phyloP scores from a whole-genome alignment of 2,797 vertebrate species.

The Eulemur albifrons region DNA sequence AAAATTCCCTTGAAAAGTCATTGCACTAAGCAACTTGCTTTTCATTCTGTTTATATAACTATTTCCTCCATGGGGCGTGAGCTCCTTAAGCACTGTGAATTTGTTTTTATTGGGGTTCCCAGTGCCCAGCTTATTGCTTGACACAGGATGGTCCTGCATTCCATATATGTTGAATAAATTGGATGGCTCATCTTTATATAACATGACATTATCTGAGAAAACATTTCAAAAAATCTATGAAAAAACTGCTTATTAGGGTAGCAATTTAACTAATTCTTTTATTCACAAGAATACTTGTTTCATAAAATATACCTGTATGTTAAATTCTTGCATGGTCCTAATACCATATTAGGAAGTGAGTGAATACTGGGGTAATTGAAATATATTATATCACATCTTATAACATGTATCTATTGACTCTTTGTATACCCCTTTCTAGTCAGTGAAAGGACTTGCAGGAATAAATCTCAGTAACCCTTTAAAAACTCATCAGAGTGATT shows the following conservation, averaged over 20 bases:
- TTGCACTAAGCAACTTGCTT: neutral
- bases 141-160: neutral
- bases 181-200: neutral
- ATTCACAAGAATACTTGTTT: neutral
- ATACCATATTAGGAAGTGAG: neutral
- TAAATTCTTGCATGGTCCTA: neutral
- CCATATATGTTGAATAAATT: neutral
- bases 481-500: neutral
- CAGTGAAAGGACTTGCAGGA: neutral
- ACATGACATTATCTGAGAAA: slow-evolving; percentile 5
- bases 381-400: neutral
- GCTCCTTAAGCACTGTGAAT: neutral
- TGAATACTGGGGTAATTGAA: neutral
- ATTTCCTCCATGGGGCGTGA: neutral
- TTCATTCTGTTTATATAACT: neutral
- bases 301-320: neutral
- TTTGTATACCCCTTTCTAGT: neutral
- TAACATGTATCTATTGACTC: neutral
- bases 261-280: slow-evolving; percentile 8
- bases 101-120: neutral
- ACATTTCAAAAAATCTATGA: neutral
- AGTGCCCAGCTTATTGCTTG: neutral
- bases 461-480: neutral
- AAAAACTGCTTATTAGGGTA: neutral
- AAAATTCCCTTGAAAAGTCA: neutral